These are phyloP conservation scores for Onthophagus taurus DNA, from an alignment of 1,140 invertebrate species.

Conservation along the genomic window DNA sequence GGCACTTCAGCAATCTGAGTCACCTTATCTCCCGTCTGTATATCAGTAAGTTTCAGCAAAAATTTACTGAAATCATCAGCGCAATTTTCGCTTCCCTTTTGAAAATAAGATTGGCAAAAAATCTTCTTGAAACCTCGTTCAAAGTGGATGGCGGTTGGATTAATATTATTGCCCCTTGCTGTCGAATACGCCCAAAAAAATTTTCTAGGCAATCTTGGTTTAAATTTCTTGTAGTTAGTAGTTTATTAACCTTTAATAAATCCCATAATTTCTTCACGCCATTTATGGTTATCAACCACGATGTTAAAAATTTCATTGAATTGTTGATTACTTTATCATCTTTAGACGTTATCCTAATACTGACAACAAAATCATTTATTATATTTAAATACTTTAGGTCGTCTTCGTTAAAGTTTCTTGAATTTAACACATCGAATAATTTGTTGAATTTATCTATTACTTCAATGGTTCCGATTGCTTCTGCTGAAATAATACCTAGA, in stretches of 20 bases:
- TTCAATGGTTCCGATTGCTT: neutral
- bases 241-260: neutral
- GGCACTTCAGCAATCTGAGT: no score
- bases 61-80: conserved; percentile 8
- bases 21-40: no score
- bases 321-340: neutral
- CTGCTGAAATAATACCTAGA: neutral
- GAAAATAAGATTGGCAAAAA: conserved; percentile 11
- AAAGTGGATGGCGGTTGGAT: conserved; percentile 18
- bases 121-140: conserved; percentile 14
- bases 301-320: neutral
- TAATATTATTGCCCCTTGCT: conserved; percentile 14
- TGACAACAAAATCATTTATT: conserved; percentile 16
- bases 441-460: conserved; percentile 7
- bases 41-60: no score
- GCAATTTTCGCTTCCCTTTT: conserved; percentile 8
- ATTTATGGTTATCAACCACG: conserved; percentile 10
- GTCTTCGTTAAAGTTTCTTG: neutral
- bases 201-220: conserved; percentile 21
- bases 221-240: conserved; percentile 11
- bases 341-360: neutral
- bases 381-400: neutral
- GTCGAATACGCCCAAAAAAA: conserved; percentile 16
- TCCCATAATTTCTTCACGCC: conserved; percentile 10
- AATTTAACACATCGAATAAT: conserved; percentile 11